These are phyloP conservation scores for Cromileptes altivelis DNA, from an alignment of 2,113 vertebrate species.

Conservation along the genomic window DNA sequence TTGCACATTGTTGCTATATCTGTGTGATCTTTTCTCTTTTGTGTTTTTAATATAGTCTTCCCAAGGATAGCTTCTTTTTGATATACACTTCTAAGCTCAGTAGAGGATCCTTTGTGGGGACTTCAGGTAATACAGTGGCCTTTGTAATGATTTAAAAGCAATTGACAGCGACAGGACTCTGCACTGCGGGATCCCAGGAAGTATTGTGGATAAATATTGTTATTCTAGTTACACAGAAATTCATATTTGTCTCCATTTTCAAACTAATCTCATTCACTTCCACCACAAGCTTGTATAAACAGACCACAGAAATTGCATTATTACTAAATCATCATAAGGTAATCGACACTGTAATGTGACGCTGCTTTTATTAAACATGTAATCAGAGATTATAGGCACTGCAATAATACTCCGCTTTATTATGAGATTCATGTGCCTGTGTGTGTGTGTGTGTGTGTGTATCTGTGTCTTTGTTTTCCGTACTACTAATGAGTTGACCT, in stretches of 20 bases:
- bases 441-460: not conserved
- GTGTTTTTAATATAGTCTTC: conserved; percentile 62
- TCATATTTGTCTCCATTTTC: conserved; percentile 32
- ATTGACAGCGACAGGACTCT: conserved; percentile 21
- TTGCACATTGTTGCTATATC: conserved; percentile 60
- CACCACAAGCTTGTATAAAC: conserved; percentile 16
- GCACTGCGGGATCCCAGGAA: not conserved
- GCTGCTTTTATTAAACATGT: conserved; percentile 65
- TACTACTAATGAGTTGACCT: conserved; percentile 76
- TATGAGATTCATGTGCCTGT: conserved; percentile 41
- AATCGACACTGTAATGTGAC: conserved; percentile 41
- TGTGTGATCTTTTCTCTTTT: conserved; percentile 67
- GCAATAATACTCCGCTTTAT: conserved; percentile 47
- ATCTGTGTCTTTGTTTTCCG: conserved; percentile 52
- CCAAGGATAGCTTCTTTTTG: conserved; percentile 58
- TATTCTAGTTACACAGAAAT: conserved; percentile 30
- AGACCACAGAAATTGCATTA: conserved; percentile 25
- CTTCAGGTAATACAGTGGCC: conserved; percentile 44
- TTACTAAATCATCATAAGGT: conserved; percentile 44
- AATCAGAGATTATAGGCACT: conserved; percentile 62
- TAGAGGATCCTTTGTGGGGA: conserved; percentile 38
- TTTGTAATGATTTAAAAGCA: conserved; percentile 49
- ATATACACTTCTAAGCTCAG: conserved; percentile 57
- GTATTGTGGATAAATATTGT: conserved; percentile 34
- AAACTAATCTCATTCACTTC: conserved; percentile 41